These are phyloP conservation scores for Phasianus colchicus DNA, from an alignment of 2,113 vertebrate genomes.

Conservation along the genomic window DNA sequence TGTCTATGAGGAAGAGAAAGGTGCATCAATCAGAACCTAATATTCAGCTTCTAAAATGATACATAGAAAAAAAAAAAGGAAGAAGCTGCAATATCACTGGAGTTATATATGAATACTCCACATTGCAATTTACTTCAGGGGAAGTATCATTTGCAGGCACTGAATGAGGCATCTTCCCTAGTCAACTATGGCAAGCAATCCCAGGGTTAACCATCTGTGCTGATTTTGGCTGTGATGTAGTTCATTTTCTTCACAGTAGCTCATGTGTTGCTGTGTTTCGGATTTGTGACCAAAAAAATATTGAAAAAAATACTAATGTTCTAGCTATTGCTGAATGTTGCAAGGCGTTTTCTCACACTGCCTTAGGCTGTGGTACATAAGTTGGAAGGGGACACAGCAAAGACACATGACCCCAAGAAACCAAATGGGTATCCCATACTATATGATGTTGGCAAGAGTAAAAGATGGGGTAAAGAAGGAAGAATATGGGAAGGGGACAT, in stretches of 20 bases:
- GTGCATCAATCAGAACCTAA: neutral
- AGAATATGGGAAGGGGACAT: fast-evolving
- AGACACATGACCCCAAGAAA: neutral
- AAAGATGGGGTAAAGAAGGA: neutral
- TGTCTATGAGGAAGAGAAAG: neutral
- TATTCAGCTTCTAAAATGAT: neutral
- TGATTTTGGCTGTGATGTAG: neutral
- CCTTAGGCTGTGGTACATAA: neutral
- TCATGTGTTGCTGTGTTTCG: fast-evolving
- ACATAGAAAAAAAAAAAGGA: neutral
- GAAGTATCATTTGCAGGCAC: neutral
- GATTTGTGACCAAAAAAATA: neutral
- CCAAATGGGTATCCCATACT: neutral
- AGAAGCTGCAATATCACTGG: neutral
- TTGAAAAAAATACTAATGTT: neutral
- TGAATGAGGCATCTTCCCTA: neutral
- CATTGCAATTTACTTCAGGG: neutral
- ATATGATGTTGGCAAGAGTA: fast-evolving
- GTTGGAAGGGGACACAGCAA: fast-evolving
- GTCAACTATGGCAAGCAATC: neutral
- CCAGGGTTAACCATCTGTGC: neutral
- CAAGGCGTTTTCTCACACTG: neutral
- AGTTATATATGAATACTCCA: neutral
- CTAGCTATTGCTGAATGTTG: neutral
- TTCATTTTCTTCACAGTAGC: neutral